A percentile compares a stretch with the other conserved stretches of the same genome.
Evolutionary conservation across 2,797 vertebrate species (phyloP).

Genomic region (Eleutherodactylus coqui): DNA sequence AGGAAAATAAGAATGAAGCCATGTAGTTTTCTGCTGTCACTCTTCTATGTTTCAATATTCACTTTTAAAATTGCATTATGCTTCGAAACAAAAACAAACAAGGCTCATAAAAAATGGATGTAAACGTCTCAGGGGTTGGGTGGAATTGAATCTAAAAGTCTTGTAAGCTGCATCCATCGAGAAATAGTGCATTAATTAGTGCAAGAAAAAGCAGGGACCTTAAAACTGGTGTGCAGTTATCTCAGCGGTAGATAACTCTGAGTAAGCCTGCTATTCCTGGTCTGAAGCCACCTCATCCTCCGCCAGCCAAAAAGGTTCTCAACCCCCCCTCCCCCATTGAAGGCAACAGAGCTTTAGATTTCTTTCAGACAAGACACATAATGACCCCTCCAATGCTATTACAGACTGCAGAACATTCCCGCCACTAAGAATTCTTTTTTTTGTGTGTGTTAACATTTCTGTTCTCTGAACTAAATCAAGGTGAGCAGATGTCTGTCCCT

Average conservation of each 20-base stretch:
- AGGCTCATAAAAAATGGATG: conserved; percentile 10
- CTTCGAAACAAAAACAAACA: neutral
- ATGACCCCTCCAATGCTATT: conserved; percentile 9
- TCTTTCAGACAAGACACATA: conserved; percentile 16
- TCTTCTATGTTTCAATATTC: too few relatives aligned
- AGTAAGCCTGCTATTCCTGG: neutral
- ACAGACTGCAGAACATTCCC: conserved; percentile 31
- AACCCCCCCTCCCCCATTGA: neutral
- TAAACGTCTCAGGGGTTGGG: neutral
- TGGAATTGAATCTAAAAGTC: conserved; percentile 4
- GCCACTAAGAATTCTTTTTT: conserved; percentile 17
- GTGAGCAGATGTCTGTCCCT: conserved; percentile 23
- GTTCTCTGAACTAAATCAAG: conserved; percentile 40
- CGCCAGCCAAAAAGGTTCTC: neutral
- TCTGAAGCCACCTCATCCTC: conserved; percentile 18
- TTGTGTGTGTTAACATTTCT: conserved; percentile 28
- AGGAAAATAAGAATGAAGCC: too few relatives aligned
- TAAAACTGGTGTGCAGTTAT: neutral
- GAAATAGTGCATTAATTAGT: conserved; percentile 22
- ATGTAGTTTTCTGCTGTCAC: too few relatives aligned
- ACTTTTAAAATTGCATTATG: neutral
- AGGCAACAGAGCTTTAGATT: conserved; percentile 10
- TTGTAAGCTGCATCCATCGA: neutral
- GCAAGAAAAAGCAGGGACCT: neutral
- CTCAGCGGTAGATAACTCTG: conserved; percentile 4